A percentile compares a stretch with the other conserved stretches of the same genome.
Conservation (phyloP, 2,113 vertebrate species). For the Otis tarda region DNA sequence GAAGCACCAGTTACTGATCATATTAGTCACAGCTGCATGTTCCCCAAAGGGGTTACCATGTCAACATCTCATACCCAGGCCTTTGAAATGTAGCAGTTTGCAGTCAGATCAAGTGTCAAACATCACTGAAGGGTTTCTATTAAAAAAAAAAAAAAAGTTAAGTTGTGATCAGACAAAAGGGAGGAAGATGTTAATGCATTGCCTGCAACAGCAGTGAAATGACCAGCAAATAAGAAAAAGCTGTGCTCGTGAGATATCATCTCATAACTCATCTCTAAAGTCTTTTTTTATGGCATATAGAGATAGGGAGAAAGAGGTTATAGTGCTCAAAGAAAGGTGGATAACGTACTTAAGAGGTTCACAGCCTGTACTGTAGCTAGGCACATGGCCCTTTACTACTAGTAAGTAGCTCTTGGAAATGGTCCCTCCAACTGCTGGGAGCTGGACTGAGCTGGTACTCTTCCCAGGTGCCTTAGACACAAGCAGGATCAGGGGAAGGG, state of each 20-base stretch:
- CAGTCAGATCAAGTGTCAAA: conserved; percentile 3
- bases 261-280: not conserved
- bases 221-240: not conserved
- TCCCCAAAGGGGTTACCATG: not conserved
- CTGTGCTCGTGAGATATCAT: not conserved
- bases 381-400: not conserved
- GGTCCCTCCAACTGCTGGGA: not conserved
- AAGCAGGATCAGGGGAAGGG: not conserved
- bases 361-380: not conserved
- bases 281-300: not conserved
- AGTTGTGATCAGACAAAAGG: not conserved
- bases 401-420: not conserved
- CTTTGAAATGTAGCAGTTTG: not conserved
- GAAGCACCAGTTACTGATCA: not conserved
- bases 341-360: not conserved
- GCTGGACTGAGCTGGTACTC: not conserved
- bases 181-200: not conserved
- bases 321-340: not conserved
- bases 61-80: not conserved
- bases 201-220: not conserved
- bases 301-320: not conserved
- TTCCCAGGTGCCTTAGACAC: not conserved
- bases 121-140: not conserved
- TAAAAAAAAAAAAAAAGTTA: not conserved
- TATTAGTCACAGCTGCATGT: conserved; percentile 42